A percentile compares a stretch with the other conserved stretches of the same genome.
Conservation (phyloP, 1,140 invertebrate genomes). For the Anastatus disparis region DNA sequence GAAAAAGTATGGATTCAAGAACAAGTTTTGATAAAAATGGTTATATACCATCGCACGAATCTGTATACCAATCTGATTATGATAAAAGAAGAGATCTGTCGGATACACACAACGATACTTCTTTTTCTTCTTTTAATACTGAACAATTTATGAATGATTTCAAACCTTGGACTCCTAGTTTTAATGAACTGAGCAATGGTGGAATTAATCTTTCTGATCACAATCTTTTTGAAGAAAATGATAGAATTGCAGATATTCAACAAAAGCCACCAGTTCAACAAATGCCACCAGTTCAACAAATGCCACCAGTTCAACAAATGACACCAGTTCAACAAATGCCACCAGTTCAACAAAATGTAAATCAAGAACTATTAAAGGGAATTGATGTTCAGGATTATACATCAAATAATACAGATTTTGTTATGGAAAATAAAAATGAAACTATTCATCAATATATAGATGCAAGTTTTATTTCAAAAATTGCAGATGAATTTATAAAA, state of each 20-base stretch:
- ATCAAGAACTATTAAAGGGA: no score
- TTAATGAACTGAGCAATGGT: conserved; percentile 3
- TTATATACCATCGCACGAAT: conserved; percentile 2
- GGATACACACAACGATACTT: conserved; percentile 50
- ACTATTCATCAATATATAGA: conserved; percentile 3
- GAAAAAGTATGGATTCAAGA: conserved; percentile 15
- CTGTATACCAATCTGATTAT: conserved; percentile 18
- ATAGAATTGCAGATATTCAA: conserved; percentile 9
- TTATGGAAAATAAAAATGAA: not conserved
- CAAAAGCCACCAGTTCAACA: conserved; percentile 25
- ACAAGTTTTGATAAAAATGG: conserved; percentile 18
- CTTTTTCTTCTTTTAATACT: conserved; percentile 49
- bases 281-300: conserved; percentile 30
- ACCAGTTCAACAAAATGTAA: not conserved
- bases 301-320: conserved; percentile 12
- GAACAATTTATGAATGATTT: conserved; percentile 54
- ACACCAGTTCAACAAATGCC: conserved; percentile 37
- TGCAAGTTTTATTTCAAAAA: not conserved
- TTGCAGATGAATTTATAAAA: conserved; percentile 7
- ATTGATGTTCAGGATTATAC: conserved; percentile 40
- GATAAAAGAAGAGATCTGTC: conserved; percentile 33
- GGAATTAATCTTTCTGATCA: conserved; percentile 2
- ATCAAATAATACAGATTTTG: conserved; percentile 46
- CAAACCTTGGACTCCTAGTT: conserved; percentile 50
- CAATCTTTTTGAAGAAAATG: conserved; percentile 9